Evolutionary conservation across 1,140 invertebrate species (phyloP), one percentile per base, ranked within the genome.

Genomic region (Macrotrachela quadricornifera): DNA sequence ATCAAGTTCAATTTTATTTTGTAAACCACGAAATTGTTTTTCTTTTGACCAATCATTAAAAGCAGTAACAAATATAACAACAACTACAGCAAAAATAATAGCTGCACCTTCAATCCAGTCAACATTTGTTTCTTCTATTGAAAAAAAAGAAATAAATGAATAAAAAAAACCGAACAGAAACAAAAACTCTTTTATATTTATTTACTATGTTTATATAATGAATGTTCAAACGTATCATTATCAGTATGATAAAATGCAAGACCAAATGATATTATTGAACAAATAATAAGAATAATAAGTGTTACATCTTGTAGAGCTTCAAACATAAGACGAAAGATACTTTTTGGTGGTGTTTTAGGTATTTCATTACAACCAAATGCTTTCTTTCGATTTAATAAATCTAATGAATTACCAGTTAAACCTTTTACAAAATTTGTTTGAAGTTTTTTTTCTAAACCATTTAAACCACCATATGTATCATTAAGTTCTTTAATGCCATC

Each of bases 21-120:
- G 91, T 58, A 99, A 77, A 61, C 91, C 88, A 50, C 77, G 78
- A 74, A 96, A 96, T 76, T 95, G 90, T 70, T 84, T 78, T 74
- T 96, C 90, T 77, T 96, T 96, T 57, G 85, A 87, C 72, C 91
- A 96, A 78, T 96, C 90, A 77, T 96, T 96, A 74, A 94, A 94
- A 62, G 90, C 90, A 67, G 90, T 95, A 58, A 95, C 90, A 73
- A 95, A 76, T 56, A 96, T 90, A 65, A 96, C 90, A 67, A 95
- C 86, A 71, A 91, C 81, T 68, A 96, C 90, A 60, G 88, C 94
- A 68, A 92, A 82, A 71, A 95, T 78, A 71, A 96, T 96, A 63
- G 91, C 90, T 61, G 87, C 76, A 65, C 88, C 88, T 76, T 96
- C 91, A 64, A 96, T 95, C 90, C 90, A 96, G 46, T 55, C 54